Evolutionary conservation across 2,113 vertebrate species (phyloP).

Genomic region (Fregata magnificens): DNA sequence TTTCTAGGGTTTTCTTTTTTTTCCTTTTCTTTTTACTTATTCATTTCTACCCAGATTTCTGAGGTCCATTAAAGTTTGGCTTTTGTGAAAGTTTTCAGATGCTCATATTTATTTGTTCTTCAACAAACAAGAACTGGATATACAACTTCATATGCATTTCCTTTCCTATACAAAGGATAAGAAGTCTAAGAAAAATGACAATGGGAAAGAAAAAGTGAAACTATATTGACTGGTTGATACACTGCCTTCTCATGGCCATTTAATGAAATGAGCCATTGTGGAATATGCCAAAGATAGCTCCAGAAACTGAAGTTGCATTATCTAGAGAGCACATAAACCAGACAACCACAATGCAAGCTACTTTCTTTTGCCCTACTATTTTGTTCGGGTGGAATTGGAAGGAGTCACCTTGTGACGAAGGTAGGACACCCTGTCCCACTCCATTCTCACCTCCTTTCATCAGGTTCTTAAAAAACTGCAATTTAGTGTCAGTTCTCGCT

Average conservation of each 20-base stretch:
- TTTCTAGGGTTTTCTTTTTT: slow-evolving; percentile 1
- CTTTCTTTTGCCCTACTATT: not conserved
- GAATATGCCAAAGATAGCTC: not conserved
- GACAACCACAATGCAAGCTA: not conserved
- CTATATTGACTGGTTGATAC: not conserved
- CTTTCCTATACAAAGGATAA: not conserved
- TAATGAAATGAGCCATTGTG: not conserved
- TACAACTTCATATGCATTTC: not conserved
- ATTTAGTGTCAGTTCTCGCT: not conserved
- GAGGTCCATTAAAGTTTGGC: not conserved
- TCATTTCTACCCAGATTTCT: slow-evolving; percentile 21
- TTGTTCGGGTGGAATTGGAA: not conserved
- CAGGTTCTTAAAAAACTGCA: not conserved
- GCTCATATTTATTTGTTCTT: not conserved
- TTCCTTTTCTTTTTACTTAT: slow-evolving; percentile 1
- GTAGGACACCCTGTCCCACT: not conserved
- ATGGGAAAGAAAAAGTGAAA: not conserved
- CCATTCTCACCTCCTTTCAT: not conserved
- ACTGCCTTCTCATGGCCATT: not conserved
- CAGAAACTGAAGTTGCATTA: not conserved
- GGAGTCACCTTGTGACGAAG: not conserved
- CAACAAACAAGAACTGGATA: not conserved
- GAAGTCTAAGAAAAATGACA: not conserved
- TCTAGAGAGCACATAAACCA: not conserved
- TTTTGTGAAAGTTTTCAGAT: not conserved